Base-by-base conservation (phyloP, 2,888 invertebrate species). In the Galerucella nymphaeae region DNA sequence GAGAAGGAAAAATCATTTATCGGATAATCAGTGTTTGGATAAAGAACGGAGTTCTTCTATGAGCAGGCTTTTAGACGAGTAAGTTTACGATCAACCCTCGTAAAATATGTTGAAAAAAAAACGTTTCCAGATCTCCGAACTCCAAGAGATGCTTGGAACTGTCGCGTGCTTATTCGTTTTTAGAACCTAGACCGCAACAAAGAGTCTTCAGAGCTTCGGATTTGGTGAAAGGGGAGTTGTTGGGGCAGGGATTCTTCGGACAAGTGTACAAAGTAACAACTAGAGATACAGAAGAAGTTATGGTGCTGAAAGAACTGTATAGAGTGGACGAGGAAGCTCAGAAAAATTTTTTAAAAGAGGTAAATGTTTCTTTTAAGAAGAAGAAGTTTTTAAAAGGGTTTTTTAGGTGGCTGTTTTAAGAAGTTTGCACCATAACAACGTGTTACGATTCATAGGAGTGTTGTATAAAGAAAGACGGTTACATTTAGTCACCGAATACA, bases 211-310 rank as follows among this genome's bases (percentile, higher is more conserved):
- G 97, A 4, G 95, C 96, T n/a, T 92, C 93, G 23, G 98, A 98
- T 87, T 88, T 98, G 66, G 91, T 96, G 18, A 89, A 94, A 87
- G 97, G 97, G 50, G 96, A 97, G 85, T 89, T 97, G 6, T 87
- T 97, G 14, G 97, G 97, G 3, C 93, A 95, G 82, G 98, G 98
- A 0, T 98, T 97, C 88, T 98, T 97, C 86, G 98, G 98, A 1
- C 95, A 96, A 85, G 96, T 94, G 72, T 95, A 92, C 86, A 94
- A 96, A 88, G 96, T 97, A 70, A 97, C 96, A 0, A 97, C 97
- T 84, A 91, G 94, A 66, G 93, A 93, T 79, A 96, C 96, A 0
- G 93, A 93, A 77, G 97, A 98, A 87, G 94, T 96, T 59, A 97
- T 98, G 97, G 97, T 98, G 79, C 90, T 98, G 57, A 98, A 98